phyloP scores from a whole-genome alignment of 2,113 vertebrate genomes.

The Proterorhinus semilunaris region DNA sequence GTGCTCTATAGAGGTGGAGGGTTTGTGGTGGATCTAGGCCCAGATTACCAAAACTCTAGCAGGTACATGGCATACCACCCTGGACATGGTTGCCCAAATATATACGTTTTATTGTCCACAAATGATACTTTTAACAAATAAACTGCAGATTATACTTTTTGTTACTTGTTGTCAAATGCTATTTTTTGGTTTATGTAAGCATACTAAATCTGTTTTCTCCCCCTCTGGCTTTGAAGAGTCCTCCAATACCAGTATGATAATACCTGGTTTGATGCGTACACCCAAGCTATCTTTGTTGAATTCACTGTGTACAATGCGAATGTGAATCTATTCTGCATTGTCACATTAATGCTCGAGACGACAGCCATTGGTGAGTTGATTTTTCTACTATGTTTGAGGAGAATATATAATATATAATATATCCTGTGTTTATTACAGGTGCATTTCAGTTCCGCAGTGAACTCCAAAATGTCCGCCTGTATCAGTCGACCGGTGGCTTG shows the following conservation, averaged over 20 bases:
- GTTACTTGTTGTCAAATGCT: not conserved
- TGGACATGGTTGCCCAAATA: too few relatives aligned
- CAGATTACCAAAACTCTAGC: constrained; percentile 76
- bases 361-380: constrained; percentile 81
- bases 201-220: not conserved
- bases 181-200: not conserved
- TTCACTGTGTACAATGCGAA: constrained; percentile 97
- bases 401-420: too few relatives aligned
- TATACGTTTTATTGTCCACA: too few relatives aligned
- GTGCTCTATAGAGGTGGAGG: constrained; percentile 88
- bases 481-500: constrained; percentile 85
- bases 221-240: constrained; percentile 67
- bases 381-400: not conserved
- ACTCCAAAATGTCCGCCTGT: constrained; percentile 87
- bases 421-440: constrained; percentile 67
- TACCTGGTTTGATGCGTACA: constrained; percentile 88
- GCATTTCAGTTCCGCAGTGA: constrained; percentile 82
- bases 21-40: constrained; percentile 84
- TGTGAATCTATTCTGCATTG: constrained; percentile 91
- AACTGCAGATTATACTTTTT: not conserved
- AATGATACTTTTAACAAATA: not conserved
- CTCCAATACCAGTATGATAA: constrained; percentile 87
- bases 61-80: constrained; percentile 71
- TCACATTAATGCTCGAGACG: constrained; percentile 87
- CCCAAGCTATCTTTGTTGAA: constrained; percentile 89